Evolutionary conservation across 2,797 vertebrate species (phyloP).

Genomic region (Australoheros facetus): DNA sequence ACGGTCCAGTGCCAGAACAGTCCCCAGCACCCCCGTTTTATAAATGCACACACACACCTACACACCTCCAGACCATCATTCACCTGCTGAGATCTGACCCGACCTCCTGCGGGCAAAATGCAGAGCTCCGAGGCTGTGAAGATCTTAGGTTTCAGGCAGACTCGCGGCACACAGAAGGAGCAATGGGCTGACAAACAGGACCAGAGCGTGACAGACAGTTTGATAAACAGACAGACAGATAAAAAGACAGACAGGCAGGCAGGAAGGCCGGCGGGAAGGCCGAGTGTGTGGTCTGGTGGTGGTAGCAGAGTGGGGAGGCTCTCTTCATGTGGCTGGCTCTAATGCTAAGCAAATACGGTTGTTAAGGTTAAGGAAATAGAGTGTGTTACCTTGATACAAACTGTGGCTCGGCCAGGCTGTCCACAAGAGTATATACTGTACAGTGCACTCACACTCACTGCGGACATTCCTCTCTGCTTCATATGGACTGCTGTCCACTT

Average conservation of each 20-base stretch:
- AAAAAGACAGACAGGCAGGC: constrained; percentile 25
- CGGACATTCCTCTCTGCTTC: constrained; percentile 53
- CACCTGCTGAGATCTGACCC: constrained; percentile 73
- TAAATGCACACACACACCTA: constrained; percentile 25
- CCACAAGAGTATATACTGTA: constrained; percentile 47
- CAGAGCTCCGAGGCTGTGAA: constrained; percentile 42
- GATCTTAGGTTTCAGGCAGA: constrained; percentile 49
- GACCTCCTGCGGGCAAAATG: constrained; percentile 39
- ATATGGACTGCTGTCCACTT: constrained; percentile 61
- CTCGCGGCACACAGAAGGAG: constrained; percentile 29
- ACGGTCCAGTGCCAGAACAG: constrained; percentile 37
- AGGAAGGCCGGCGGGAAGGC: constrained; percentile 25
- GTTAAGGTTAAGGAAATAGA: constrained; percentile 63
- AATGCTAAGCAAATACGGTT: constrained; percentile 64
- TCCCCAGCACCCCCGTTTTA: neutral
- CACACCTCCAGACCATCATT: constrained; percentile 32
- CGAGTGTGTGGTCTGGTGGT: constrained; percentile 58
- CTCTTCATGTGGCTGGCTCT: constrained; percentile 57
- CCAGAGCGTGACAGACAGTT: constrained; percentile 34
- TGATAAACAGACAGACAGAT: constrained; percentile 39
- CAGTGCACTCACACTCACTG: constrained; percentile 5
- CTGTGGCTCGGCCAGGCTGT: constrained; percentile 52
- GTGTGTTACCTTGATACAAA: constrained; percentile 63
- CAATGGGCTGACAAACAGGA: constrained; percentile 20
- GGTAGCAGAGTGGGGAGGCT: constrained; percentile 14